These are phyloP conservation scores for Dermolepida albohirtum DNA, from an alignment of 2,888 invertebrate genomes.

Conservation along the genomic window DNA sequence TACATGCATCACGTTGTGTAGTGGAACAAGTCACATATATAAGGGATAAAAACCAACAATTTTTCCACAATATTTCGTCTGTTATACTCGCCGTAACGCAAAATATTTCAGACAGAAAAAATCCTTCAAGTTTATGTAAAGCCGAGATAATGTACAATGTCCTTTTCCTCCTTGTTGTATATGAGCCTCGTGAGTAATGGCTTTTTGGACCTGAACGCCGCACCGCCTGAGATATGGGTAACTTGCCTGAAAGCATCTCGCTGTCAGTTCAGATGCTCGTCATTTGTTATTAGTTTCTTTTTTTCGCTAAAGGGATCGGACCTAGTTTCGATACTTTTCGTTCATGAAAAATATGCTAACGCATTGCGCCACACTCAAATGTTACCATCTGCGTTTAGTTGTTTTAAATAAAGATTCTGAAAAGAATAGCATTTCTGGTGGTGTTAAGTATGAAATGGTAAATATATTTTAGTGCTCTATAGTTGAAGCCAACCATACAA, in stretches of 20 bases:
- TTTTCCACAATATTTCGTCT: not conserved
- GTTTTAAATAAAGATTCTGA: too few species aligned
- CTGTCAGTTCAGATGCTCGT: slow-evolving; percentile 51
- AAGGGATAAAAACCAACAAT: slow-evolving; percentile 2
- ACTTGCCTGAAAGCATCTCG: slow-evolving; percentile 55
- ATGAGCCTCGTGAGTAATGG: slow-evolving; percentile 42
- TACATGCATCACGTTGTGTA: too few species aligned
- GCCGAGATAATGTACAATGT: slow-evolving; percentile 39
- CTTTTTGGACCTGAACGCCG: slow-evolving; percentile 39
- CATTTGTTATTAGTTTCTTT: slow-evolving; percentile 49
- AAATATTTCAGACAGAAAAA: slow-evolving; percentile 33
- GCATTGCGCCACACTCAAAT: not conserved
- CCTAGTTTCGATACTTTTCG: slow-evolving; percentile 30
- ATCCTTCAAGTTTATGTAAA: slow-evolving; percentile 43
- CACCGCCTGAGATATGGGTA: slow-evolving; percentile 52
- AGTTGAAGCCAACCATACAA: too few species aligned
- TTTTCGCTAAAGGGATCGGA: slow-evolving; percentile 9
- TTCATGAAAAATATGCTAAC: not conserved
- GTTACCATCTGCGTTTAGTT: too few species aligned
- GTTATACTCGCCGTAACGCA: not conserved
- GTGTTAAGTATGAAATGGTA: too few species aligned
- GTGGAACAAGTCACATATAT: too few species aligned
- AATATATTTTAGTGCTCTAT: too few species aligned
- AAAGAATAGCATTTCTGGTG: too few species aligned
- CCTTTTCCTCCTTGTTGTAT: slow-evolving; percentile 36